These are phyloP conservation scores for Burhinus bistriatus DNA, from an alignment of 2,113 vertebrate genomes.

Conservation along the genomic window DNA sequence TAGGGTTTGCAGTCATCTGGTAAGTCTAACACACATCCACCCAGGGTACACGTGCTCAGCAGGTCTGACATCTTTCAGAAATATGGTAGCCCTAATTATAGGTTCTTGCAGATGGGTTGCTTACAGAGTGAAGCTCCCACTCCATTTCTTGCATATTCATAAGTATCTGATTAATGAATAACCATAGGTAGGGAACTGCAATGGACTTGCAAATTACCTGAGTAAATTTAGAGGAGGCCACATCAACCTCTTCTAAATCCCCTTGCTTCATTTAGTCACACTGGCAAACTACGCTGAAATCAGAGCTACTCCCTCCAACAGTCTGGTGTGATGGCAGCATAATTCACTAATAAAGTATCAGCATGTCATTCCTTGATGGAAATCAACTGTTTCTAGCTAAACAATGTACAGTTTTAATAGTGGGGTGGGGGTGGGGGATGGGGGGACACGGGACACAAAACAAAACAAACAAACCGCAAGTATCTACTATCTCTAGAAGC, in stretches of 20 bases:
- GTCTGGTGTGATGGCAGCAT: not conserved
- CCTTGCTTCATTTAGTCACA: not conserved
- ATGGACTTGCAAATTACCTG: not conserved
- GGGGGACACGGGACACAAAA: not conserved
- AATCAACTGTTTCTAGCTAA: not conserved
- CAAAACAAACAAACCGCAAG: not conserved
- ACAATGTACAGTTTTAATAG: not conserved
- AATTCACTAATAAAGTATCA: not conserved
- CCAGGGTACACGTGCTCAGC: not conserved
- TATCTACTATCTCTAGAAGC: not conserved
- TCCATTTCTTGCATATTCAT: not conserved
- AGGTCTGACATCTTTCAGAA: not conserved
- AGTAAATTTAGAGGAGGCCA: not conserved
- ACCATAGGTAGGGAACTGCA: not conserved
- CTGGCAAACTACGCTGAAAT: not conserved
- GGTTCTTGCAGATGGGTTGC: not conserved
- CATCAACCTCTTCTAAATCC: not conserved
- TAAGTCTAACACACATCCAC: not conserved
- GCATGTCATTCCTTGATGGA: not conserved
- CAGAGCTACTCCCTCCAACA: not conserved
- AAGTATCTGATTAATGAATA: not conserved
- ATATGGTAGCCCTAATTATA: not conserved
- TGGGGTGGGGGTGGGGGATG: too few relatives aligned
- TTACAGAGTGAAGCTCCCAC: not conserved
- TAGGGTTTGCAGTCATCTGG: not conserved